Percentiles rank a stretch among this genome's conserved stretches.
Evolutionary conservation across 2,888 invertebrate genomes (phyloP).

Genomic region (Onthophagus sagittarius): DNA sequence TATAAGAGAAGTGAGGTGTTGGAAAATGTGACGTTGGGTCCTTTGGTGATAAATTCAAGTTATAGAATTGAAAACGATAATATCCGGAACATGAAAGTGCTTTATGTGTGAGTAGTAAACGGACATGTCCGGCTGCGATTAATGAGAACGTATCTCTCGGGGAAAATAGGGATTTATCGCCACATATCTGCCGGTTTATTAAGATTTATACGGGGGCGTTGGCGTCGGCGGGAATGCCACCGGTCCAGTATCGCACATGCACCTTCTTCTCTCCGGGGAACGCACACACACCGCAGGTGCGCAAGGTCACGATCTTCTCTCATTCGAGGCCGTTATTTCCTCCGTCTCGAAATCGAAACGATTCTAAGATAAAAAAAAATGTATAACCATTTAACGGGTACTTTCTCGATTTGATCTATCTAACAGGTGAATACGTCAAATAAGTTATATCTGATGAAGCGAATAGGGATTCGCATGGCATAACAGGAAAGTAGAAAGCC

Average conservation of each 20-base stretch:
- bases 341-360: too few relatives aligned
- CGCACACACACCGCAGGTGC: slow-evolving; percentile 32
- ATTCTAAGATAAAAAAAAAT: too few relatives aligned
- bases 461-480: neutral
- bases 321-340: neutral
- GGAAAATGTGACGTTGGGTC: neutral
- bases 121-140: slow-evolving; percentile 38
- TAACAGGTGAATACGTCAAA: neutral
- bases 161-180: slow-evolving; percentile 52
- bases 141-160: slow-evolving; percentile 51
- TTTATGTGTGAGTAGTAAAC: slow-evolving; percentile 40
- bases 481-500: neutral
- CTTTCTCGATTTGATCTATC: neutral
- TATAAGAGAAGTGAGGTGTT: neutral
- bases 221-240: slow-evolving; percentile 36
- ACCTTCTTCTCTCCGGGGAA: neutral
- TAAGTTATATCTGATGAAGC: neutral
- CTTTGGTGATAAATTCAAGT: slow-evolving; percentile 31
- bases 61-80: slow-evolving; percentile 46
- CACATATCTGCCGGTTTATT: slow-evolving; percentile 50
- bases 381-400: neutral
- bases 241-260: slow-evolving; percentile 32
- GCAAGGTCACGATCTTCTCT: slow-evolving; percentile 29
- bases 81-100: slow-evolving; percentile 50
- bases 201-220: slow-evolving; percentile 49